These are phyloP conservation scores for Channa argus DNA, from an alignment of 2,113 vertebrate genomes.

Conservation along the genomic window DNA sequence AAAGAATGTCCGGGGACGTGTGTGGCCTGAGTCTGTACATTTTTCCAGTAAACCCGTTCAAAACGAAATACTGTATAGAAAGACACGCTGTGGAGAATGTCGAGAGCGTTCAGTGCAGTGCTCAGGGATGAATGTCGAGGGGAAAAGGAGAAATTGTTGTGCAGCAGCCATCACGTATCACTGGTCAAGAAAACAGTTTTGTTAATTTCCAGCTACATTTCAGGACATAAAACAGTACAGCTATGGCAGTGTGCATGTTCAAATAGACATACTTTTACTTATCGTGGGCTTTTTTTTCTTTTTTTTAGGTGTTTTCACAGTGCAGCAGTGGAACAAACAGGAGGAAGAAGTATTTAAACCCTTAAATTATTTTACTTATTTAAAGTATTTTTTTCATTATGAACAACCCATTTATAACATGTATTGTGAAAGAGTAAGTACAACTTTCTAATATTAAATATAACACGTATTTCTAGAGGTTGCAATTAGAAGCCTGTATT, in stretches of 20 bases:
- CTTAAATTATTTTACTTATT: no score
- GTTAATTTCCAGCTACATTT: no score
- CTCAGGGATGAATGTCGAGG: no score
- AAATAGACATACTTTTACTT: neutral
- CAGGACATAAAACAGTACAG: neutral
- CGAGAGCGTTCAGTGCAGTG: neutral
- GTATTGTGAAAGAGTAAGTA: no score
- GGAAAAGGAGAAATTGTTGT: constrained; percentile 9
- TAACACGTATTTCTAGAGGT: no score
- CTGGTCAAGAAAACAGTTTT: neutral
- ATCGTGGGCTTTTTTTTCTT: neutral
- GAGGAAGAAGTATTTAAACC: no score
- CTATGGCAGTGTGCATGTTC: neutral
- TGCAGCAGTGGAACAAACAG: neutral
- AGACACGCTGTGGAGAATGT: constrained; percentile 45
- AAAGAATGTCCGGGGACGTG: no score
- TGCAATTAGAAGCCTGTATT: no score
- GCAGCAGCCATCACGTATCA: constrained; percentile 18
- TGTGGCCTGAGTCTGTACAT: constrained; percentile 26
- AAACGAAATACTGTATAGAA: constrained; percentile 3
- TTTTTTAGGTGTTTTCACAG: no score
- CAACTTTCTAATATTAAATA: no score
- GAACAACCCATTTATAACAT: no score
- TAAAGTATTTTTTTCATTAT: no score
- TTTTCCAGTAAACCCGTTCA: constrained; percentile 40